Evolutionary conservation across 2,797 vertebrate genomes (phyloP).

Genomic region (Limnodromus scolopaceus): DNA sequence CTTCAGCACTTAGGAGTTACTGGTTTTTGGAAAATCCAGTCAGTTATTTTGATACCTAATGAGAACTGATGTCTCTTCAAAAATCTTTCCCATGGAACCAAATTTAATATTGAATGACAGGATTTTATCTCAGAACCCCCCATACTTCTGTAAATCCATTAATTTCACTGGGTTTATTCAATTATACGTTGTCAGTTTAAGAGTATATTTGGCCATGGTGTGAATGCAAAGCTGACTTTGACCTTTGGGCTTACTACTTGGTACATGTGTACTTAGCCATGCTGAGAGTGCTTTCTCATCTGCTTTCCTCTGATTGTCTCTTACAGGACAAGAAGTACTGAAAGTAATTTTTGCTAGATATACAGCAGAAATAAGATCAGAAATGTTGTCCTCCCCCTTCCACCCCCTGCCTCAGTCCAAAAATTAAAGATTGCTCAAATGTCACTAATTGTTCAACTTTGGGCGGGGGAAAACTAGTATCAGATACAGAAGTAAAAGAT

Average conservation of each 20-base stretch:
- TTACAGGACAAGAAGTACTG: background rate
- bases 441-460: background rate
- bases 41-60: background rate
- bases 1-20: background rate
- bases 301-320: constrained; percentile 23
- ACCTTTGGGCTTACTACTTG: background rate
- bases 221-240: background rate
- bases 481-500: background rate
- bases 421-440: background rate
- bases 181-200: background rate
- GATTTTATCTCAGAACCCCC: background rate
- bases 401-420: rapidly evolving
- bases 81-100: background rate
- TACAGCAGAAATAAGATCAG: background rate
- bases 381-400: background rate
- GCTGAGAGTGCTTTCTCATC: background rate
- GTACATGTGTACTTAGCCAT: background rate
- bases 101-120: background rate
- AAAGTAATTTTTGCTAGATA: background rate
- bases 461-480: background rate
- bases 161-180: background rate
- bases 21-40: background rate
- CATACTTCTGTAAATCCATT: background rate
- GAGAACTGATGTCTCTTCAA: background rate
- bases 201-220: background rate